Conservation (phyloP, 2,113 vertebrate species). For the Chroicocephalus ridibundus region DNA sequence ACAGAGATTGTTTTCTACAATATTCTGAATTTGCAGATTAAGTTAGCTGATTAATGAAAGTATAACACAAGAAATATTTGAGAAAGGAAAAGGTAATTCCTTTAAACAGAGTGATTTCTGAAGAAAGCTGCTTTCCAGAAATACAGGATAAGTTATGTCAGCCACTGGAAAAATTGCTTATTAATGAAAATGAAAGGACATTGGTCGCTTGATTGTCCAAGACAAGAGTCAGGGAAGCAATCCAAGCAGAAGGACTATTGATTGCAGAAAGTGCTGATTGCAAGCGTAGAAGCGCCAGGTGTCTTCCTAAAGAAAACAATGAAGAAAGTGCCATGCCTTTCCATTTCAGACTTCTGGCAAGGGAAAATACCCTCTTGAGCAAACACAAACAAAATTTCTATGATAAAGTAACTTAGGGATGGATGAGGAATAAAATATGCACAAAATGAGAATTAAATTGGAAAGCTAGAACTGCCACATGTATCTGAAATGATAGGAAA, state of each 20-base stretch:
- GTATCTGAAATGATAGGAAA: background rate
- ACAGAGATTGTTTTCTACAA: background rate
- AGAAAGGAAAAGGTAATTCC: background rate
- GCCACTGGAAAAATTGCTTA: background rate
- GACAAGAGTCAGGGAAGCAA: background rate
- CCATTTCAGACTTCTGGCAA: background rate
- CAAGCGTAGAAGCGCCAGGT: background rate
- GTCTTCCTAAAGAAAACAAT: background rate
- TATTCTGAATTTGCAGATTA: background rate
- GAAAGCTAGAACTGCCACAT: background rate
- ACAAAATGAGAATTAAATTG: background rate
- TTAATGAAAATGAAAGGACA: background rate
- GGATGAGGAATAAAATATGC: background rate
- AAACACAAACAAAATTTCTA: background rate
- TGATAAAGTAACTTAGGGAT: background rate
- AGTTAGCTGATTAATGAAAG: background rate
- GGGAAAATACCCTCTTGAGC: background rate
- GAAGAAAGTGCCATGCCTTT: background rate
- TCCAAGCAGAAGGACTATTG: background rate
- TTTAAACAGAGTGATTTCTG: background rate
- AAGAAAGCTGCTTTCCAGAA: background rate
- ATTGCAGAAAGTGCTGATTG: background rate
- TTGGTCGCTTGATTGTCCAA: background rate
- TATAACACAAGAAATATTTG: background rate
- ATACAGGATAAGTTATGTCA: background rate